Percentiles rank a stretch among this genome's conserved stretches.
phyloP scores from a whole-genome alignment of 2,797 vertebrate species.

The Melanotaenia boesemani region DNA sequence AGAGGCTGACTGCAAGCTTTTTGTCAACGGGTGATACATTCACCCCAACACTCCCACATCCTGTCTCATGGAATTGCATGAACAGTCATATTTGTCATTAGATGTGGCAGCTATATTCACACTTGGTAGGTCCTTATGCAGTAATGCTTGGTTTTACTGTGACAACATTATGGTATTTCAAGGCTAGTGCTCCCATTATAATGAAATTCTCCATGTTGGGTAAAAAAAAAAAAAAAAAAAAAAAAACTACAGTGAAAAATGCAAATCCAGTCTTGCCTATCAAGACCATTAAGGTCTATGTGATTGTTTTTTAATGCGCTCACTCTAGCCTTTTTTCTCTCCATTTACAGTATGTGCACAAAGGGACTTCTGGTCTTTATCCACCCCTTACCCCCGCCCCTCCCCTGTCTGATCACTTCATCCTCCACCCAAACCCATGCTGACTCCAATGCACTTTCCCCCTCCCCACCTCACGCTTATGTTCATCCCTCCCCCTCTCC shows the following conservation, averaged over 20 bases:
- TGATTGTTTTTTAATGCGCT: slow-evolving; percentile 79
- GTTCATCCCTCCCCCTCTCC: slow-evolving; percentile 74
- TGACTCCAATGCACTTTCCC: slow-evolving; percentile 68
- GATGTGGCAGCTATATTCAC: slow-evolving; percentile 82
- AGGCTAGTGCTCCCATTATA: slow-evolving; percentile 70
- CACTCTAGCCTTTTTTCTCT: slow-evolving; percentile 44
- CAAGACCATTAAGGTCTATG: slow-evolving; percentile 73
- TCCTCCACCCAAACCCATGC: slow-evolving; percentile 78
- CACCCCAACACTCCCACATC: slow-evolving; percentile 81
- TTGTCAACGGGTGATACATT: slow-evolving; percentile 80
- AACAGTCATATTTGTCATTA: slow-evolving; percentile 84
- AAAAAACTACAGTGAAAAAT: slow-evolving; percentile 64
- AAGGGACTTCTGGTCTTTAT: slow-evolving; percentile 77
- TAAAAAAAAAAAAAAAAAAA: slow-evolving; percentile 27
- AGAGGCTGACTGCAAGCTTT: slow-evolving; percentile 78
- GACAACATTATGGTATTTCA: slow-evolving; percentile 80
- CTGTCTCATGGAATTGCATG: slow-evolving; percentile 80
- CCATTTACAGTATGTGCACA: slow-evolving; percentile 74
- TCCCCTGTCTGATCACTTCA: slow-evolving; percentile 80
- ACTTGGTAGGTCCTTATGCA: slow-evolving; percentile 70
- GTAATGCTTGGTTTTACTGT: slow-evolving; percentile 77
- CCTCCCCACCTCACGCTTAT: slow-evolving; percentile 70
- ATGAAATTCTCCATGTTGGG: slow-evolving; percentile 56
- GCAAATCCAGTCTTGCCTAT: slow-evolving; percentile 74
- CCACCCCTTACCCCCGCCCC: slow-evolving; percentile 56